Base-by-base conservation (phyloP, 2,113 vertebrate genomes). In the Arizona elegans region DNA sequence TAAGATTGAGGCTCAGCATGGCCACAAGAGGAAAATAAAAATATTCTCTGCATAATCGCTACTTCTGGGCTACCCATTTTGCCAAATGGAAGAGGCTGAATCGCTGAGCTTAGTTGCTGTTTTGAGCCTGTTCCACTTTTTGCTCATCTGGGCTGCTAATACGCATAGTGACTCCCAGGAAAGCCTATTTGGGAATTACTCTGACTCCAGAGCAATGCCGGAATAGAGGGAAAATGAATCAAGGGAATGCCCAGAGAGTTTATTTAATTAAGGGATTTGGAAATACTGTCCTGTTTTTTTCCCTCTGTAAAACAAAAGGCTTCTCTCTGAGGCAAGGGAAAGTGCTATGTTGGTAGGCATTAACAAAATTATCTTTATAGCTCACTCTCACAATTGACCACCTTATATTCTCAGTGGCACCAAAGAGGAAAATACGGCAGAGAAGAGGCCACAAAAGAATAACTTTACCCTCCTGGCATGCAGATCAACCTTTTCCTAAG, bases 11-110 rank as follows among this genome's bases (percentile, higher is more conserved):
- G 95, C 93, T 94, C 96, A 93, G 93, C 93, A 92, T 93, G 91
- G 62, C 90, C 90, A 87, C 94, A 21, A 92, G 91, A 93, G 29
- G 94, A 93, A 94, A 86, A 94, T 95, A 95, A 94, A 92, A 91
- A 2, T 95, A 93, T 95, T 95, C 92, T 95, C 92, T 89, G 92
- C 86, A 92, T 96, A 95, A 96, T 94, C 70, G 0, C 43, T 70
- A 92, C 95, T 92, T 95, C 94, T 93, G 92, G 3, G 26, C 75
- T 47, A 55, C 90, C 53, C 56, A 62, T 91, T 93, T 94, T 92
- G 75, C 90, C 87, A 50, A 81, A 92, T 91, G 65, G 58, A 93
- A 62, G 29, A 91, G 90, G 65, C 26, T 62, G 29, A 17, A 58
- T n/a, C 70, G 26, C 70, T 93, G 53, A 43, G n/a, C 59, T 59